Conservation (phyloP, 2,888 invertebrate genomes). For the Periphyllus acericola region DNA sequence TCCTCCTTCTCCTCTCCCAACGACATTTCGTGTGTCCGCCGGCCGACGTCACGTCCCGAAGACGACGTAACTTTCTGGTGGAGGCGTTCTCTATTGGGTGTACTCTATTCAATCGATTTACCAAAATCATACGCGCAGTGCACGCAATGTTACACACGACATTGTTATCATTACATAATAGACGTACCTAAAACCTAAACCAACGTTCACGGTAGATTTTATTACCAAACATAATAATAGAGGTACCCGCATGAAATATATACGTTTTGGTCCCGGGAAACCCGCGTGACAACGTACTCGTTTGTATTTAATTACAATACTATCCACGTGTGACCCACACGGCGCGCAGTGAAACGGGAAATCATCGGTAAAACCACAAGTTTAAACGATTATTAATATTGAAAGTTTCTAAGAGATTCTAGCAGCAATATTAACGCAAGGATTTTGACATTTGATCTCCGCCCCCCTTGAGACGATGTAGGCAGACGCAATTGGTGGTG, state of each 20-base stretch:
- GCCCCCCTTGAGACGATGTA: not conserved
- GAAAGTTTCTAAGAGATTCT: not conserved
- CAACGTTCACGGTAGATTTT: not conserved
- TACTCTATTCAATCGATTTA: not conserved
- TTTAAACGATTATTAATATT: not conserved
- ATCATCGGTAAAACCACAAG: not conserved
- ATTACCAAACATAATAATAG: not conserved
- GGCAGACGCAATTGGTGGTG: not conserved
- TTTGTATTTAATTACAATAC: too few relatives aligned
- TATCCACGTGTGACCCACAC: too few relatives aligned
- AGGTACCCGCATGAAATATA: not conserved
- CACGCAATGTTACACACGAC: not conserved
- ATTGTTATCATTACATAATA: not conserved
- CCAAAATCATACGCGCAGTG: not conserved
- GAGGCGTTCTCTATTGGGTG: not conserved
- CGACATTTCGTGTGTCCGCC: not conserved
- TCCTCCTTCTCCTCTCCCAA: not conserved
- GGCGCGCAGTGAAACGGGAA: too few relatives aligned
- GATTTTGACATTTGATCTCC: constrained; percentile 15
- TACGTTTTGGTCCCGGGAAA: not conserved
- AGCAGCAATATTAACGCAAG: constrained; percentile 25
- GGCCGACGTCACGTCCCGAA: not conserved
- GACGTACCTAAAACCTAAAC: not conserved
- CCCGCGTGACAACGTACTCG: not conserved
- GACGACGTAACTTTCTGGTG: not conserved